Conservation (phyloP, 2,113 vertebrate genomes). For the Callocephalon fimbriatum region DNA sequence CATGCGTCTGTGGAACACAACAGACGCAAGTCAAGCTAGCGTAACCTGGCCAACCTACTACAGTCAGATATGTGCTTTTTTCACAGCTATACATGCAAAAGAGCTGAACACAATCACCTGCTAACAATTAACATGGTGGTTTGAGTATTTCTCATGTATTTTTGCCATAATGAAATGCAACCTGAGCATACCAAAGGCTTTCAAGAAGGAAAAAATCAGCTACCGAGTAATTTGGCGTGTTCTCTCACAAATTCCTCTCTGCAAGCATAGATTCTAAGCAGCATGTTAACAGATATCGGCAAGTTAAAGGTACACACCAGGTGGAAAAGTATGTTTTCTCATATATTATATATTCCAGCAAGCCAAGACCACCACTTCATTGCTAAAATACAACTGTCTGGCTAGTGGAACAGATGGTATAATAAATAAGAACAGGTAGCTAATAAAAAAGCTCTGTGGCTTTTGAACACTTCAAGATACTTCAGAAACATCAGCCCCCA, state of each 20-base stretch:
- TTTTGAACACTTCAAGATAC: neutral
- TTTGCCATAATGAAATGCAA: neutral
- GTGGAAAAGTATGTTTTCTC: neutral
- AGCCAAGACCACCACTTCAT: neutral
- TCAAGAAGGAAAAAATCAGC: neutral
- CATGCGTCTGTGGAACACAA: fast-evolving
- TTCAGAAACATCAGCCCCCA: neutral
- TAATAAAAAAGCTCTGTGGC: neutral
- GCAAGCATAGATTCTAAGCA: neutral
- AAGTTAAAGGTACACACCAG: neutral
- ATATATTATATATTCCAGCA: neutral
- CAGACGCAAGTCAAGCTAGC: neutral
- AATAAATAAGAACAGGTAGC: neutral
- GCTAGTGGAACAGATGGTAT: neutral
- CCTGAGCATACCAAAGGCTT: neutral
- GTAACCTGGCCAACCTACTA: neutral
- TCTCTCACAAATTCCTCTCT: neutral
- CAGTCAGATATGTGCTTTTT: no score
- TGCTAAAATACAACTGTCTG: neutral
- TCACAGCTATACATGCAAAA: neutral
- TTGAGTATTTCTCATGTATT: neutral
- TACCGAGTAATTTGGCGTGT: neutral
- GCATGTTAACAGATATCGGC: neutral
- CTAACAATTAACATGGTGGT: neutral
- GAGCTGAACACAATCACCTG: neutral